Evolutionary conservation across 2,797 vertebrate species (phyloP).

Genomic region (Schizopygopsis pylzovi): DNA sequence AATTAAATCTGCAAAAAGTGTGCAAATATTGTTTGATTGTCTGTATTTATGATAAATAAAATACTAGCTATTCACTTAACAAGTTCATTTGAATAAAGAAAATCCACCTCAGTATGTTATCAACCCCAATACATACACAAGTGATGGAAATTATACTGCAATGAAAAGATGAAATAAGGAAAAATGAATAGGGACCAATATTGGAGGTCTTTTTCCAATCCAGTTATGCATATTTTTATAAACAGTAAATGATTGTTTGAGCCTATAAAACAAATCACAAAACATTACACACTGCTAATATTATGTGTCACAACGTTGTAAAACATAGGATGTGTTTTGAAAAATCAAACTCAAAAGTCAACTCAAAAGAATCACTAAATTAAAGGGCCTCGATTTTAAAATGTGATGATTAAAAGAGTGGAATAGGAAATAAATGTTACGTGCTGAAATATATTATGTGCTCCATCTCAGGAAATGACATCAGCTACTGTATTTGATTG

Average conservation of each 20-base stretch:
- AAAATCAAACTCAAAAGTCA: not conserved
- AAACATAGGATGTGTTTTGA: not conserved
- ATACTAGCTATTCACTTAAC: not conserved
- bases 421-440: not conserved
- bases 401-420: not conserved
- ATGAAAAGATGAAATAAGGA: not conserved
- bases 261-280: not conserved
- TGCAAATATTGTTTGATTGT: not conserved
- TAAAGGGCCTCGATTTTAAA: not conserved
- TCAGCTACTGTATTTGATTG: not conserved
- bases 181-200: not conserved
- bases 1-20: not conserved
- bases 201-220: not conserved
- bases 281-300: not conserved
- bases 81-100: not conserved
- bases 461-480: conserved; percentile 36
- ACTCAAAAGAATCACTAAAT: no score
- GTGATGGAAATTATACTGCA: not conserved
- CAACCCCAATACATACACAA: not conserved
- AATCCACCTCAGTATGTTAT: not conserved
- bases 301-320: not conserved
- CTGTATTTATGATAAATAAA: not conserved
- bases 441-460: not conserved
- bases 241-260: not conserved
- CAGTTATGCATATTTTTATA: not conserved